phyloP scores from a whole-genome alignment of 2,888 invertebrate genomes.

The Ophion ellenae region DNA sequence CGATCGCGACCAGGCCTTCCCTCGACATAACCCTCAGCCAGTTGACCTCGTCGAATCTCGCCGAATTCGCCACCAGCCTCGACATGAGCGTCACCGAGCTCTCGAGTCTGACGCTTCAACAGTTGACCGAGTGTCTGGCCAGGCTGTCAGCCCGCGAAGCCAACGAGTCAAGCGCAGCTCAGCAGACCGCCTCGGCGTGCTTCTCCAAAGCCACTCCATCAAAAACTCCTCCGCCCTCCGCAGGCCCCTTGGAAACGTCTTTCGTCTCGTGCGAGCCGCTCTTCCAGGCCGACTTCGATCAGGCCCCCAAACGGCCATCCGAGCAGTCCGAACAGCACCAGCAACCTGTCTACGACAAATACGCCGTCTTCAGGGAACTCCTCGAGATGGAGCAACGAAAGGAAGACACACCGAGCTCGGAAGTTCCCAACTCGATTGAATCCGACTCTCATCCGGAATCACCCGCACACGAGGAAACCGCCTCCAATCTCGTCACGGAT shows the following conservation, averaged over 20 bases:
- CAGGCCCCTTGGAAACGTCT: conserved; percentile 70
- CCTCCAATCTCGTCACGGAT: conserved; percentile 1
- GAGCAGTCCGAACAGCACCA: conserved; percentile 84
- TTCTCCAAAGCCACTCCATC: conserved; percentile 62
- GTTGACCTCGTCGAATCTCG: conserved; percentile 92
- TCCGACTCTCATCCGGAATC: conserved; percentile 66
- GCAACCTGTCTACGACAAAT: conserved; percentile 90
- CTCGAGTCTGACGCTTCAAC: conserved; percentile 94
- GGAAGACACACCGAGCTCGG: conserved; percentile 70
- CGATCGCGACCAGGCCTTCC: conserved; percentile 77
- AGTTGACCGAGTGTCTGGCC: conserved; percentile 92
- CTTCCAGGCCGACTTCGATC: conserved; percentile 89
- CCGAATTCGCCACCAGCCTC: conserved; percentile 90
- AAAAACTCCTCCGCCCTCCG: conserved; percentile 85
- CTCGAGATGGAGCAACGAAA: conserved; percentile 88
- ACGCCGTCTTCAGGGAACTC: conserved; percentile 93
- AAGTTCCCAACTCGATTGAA: conserved; percentile 77
- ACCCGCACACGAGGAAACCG: conserved; percentile 13
- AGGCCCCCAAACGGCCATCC: conserved; percentile 77
- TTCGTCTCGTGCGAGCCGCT: conserved; percentile 81
- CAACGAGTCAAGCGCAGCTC: conserved; percentile 47
- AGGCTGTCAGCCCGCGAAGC: conserved; percentile 79
- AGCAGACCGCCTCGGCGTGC: conserved; percentile 49
- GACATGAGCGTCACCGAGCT: conserved; percentile 91
- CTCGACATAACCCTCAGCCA: conserved; percentile 93